Evolutionary conservation across 2,113 vertebrate species (phyloP).

Genomic region (Hydropotes inermis): DNA sequence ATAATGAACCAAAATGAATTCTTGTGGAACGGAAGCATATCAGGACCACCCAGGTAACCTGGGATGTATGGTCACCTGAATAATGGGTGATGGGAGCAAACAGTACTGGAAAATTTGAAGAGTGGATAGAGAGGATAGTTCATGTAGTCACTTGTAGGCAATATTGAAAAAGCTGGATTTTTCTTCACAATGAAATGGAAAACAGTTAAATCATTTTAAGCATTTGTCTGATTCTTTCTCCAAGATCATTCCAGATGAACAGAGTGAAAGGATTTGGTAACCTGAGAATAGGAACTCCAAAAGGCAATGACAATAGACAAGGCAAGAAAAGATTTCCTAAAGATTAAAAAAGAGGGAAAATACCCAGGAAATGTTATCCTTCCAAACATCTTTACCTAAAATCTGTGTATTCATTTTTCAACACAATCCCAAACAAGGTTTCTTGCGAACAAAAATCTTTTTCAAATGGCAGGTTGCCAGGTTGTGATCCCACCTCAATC

Average conservation of each 20-base stretch:
- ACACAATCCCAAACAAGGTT: not conserved
- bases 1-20: not conserved
- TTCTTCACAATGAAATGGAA: not conserved
- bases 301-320: not conserved
- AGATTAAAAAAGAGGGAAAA: not conserved
- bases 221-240: not conserved
- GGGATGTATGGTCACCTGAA: not conserved
- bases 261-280: not conserved
- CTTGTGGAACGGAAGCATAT: not conserved
- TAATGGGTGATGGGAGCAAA: not conserved
- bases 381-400: not conserved
- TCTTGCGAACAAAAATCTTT: not conserved
- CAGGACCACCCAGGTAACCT: not conserved
- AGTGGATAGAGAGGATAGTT: not conserved
- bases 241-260: not conserved
- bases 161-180: not conserved
- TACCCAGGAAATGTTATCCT: not conserved
- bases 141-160: not conserved
- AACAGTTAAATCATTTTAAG: not conserved
- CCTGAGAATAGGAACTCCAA: not conserved
- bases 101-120: not conserved
- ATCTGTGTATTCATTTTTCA: constrained; percentile 16
- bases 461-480: not conserved
- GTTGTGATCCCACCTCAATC: not conserved
- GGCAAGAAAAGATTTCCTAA: not conserved